A percentile compares a stretch with the other conserved stretches of the same genome.
phyloP scores from a whole-genome alignment of 2,113 vertebrate species.

The Centropristis striata region DNA sequence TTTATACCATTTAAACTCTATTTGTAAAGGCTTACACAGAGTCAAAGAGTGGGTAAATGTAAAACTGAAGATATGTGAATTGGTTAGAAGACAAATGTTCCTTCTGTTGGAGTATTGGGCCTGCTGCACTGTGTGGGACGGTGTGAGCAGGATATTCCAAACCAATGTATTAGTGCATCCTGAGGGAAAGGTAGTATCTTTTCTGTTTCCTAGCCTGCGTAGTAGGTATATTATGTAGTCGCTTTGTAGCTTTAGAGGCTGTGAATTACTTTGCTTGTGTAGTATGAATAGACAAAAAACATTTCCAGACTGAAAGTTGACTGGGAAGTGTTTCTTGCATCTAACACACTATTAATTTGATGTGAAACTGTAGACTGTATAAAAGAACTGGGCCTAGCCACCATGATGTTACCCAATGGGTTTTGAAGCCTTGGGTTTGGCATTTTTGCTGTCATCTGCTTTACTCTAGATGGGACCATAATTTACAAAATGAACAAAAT shows the following conservation, averaged over 20 bases:
- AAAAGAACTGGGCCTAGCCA: too few species aligned
- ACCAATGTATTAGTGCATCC: conserved; percentile 30
- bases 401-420: too few species aligned
- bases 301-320: background rate
- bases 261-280: background rate
- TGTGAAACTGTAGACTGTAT: background rate
- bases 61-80: background rate
- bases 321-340: too few species aligned
- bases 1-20: background rate
- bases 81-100: background rate
- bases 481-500: too few species aligned
- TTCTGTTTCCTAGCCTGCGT: background rate
- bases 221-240: background rate
- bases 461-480: too few species aligned
- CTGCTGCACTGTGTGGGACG: background rate
- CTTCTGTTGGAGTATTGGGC: background rate
- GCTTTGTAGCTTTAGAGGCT: conserved; percentile 16
- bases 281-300: background rate
- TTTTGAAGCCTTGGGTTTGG: too few species aligned
- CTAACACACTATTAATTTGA: background rate
- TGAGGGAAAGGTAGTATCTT: background rate
- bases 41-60: background rate
- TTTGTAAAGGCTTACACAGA: background rate
- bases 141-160: background rate
- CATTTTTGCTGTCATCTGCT: too few species aligned